These are phyloP conservation scores for Diabrotica virgifera DNA, from an alignment of 1,140 invertebrate genomes.

Conservation along the genomic window DNA sequence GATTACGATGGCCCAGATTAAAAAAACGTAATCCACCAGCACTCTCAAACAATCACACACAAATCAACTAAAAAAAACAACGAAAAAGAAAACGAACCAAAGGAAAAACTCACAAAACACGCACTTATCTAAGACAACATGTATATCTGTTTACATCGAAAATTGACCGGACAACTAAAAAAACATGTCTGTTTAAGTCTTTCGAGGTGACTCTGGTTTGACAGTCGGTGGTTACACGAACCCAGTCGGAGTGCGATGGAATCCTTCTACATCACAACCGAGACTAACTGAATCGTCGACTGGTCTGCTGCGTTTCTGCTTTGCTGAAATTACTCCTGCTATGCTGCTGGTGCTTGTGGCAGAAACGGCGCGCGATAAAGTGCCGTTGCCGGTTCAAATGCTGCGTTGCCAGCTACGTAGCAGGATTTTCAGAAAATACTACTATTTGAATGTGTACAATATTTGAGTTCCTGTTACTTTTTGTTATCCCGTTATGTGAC, in stretches of 20 bases:
- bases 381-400: constrained; percentile 11
- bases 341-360: background rate
- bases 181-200: constrained; percentile 1
- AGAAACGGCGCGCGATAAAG: constrained; percentile 13
- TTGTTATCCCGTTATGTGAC: too few relatives aligned
- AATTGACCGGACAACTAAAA: background rate
- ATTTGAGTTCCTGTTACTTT: too few relatives aligned
- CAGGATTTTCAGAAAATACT: too few relatives aligned
- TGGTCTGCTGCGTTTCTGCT: background rate
- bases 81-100: background rate
- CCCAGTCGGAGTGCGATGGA: background rate
- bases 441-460: too few relatives aligned
- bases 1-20: background rate
- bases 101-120: background rate
- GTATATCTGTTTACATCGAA: background rate
- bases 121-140: background rate
- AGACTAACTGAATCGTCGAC: background rate
- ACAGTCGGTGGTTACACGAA: background rate
- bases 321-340: background rate
- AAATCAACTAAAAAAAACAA: too few relatives aligned
- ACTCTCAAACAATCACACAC: background rate
- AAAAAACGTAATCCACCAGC: background rate
- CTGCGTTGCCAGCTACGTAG: constrained; percentile 1
- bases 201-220: background rate
- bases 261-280: background rate